Evolutionary conservation across 2,797 vertebrate species (phyloP).

Genomic region (Lutjanus argentimaculatus): DNA sequence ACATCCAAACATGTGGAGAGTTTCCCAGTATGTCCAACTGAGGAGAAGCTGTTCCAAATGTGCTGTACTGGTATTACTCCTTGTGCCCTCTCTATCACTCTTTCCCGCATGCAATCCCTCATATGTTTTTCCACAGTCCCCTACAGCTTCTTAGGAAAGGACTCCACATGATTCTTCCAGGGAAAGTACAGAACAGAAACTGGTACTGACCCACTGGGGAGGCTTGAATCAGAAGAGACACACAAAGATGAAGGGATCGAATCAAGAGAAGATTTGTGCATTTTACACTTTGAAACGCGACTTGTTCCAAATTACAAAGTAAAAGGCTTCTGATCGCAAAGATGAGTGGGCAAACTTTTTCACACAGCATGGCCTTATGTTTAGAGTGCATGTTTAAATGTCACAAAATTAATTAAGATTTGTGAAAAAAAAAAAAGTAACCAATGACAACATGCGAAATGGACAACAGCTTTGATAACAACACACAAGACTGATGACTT

Average conservation of each 20-base stretch:
- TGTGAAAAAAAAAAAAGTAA: not conserved
- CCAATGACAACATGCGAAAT: not conserved
- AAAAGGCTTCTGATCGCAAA: not conserved
- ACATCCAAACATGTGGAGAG: slow-evolving; percentile 3
- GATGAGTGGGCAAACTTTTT: not conserved
- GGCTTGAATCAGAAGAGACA: not conserved
- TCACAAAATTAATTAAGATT: not conserved
- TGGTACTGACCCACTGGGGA: slow-evolving; percentile 31
- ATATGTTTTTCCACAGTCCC: slow-evolving; percentile 24
- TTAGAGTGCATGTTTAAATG: not conserved
- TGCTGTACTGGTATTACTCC: not conserved
- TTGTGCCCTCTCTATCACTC: not conserved
- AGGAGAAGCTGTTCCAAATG: slow-evolving; percentile 25
- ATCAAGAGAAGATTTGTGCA: not conserved
- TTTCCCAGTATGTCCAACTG: not conserved
- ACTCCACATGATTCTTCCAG: slow-evolving; percentile 55
- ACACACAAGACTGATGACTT: not conserved
- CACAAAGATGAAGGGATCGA: not conserved
- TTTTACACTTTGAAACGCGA: not conserved
- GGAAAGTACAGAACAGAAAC: slow-evolving; percentile 57
- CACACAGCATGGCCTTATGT: accelerated
- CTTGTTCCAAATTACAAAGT: not conserved
- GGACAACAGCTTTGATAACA: not conserved
- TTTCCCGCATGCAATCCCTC: slow-evolving; percentile 5
- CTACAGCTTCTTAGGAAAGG: slow-evolving; percentile 55